These are phyloP conservation scores for Epiblema foenella DNA, from an alignment of 2,888 invertebrate species.

Conservation along the genomic window DNA sequence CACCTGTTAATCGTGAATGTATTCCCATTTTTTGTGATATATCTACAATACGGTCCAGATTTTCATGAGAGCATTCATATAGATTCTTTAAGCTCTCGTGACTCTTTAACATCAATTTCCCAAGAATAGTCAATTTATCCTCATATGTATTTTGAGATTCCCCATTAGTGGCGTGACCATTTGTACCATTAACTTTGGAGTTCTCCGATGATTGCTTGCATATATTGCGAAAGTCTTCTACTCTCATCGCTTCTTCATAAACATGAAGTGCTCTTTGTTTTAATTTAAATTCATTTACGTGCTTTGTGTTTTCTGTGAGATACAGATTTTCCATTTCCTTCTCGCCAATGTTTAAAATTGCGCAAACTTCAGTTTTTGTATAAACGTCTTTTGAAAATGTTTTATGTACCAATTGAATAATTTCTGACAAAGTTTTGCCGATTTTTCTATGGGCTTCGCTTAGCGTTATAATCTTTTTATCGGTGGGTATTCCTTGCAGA, in stretches of 20 bases:
- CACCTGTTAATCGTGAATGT: conserved; percentile 98
- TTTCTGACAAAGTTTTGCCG: conserved; percentile 86
- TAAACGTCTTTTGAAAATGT: conserved; percentile 88
- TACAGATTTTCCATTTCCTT: conserved; percentile 84
- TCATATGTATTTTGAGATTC: conserved; percentile 54
- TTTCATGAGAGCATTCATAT: conserved; percentile 97
- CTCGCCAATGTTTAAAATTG: conserved; percentile 84
- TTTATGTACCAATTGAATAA: conserved; percentile 88
- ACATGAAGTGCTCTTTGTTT: conserved; percentile 96
- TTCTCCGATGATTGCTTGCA: conserved; percentile 78
- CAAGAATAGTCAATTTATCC: conserved; percentile 85
- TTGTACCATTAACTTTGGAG: conserved; percentile 57
- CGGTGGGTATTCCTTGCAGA: conserved; percentile 71
- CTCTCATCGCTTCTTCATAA: conserved; percentile 94
- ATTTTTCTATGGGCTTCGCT: conserved; percentile 90
- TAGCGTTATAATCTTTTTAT: conserved; percentile 88
- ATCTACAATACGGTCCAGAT: conserved; percentile 92
- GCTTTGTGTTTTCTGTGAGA: conserved; percentile 83
- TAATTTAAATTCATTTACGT: conserved; percentile 90
- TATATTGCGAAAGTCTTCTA: conserved; percentile 88
- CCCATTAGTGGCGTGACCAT: conserved; percentile 50
- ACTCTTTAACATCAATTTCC: conserved; percentile 94
- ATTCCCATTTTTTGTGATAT: conserved; percentile 88
- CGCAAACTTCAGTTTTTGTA: conserved; percentile 87
- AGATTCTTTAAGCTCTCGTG: conserved; percentile 93